Conservation (phyloP, 2,113 vertebrate genomes). For the Apistogramma diplotaenia region DNA sequence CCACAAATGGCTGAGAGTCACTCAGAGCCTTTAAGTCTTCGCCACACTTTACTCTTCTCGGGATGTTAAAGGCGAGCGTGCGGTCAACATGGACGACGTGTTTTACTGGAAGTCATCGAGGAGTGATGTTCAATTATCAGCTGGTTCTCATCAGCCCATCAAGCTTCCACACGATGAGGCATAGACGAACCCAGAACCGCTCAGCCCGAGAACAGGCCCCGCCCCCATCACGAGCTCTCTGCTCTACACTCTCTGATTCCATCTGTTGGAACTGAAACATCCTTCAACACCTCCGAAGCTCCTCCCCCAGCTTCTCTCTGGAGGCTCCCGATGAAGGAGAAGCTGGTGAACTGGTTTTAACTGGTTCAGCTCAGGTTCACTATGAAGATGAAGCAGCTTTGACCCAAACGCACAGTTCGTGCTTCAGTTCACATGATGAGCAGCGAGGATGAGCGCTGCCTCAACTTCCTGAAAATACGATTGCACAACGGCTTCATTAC, state of each 20-base stretch:
- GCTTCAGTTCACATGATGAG: not conserved
- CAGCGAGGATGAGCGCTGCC: not conserved
- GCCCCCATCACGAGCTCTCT: no score
- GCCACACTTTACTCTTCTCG: not conserved
- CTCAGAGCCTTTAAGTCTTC: not conserved
- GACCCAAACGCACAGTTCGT: not conserved
- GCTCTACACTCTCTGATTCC: no score
- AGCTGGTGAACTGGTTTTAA: not conserved
- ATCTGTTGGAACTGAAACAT: no score
- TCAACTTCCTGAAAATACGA: conserved; percentile 17
- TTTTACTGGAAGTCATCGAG: not conserved
- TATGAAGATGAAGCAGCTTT: not conserved
- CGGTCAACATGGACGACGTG: not conserved
- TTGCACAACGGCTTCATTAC: conserved; percentile 20
- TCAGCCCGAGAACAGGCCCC: no score
- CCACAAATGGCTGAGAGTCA: not conserved
- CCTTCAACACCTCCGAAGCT: no score
- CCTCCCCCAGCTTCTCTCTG: no score
- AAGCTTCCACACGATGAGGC: not conserved
- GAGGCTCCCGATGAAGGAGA: no score
- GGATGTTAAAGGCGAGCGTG: not conserved
- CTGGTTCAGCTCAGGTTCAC: not conserved
- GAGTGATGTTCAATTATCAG: not conserved
- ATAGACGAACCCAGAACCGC: no score
- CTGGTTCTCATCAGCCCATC: not conserved